Conservation (phyloP, 1,140 invertebrate species). For the Caenorhabditis inopinata region DNA sequence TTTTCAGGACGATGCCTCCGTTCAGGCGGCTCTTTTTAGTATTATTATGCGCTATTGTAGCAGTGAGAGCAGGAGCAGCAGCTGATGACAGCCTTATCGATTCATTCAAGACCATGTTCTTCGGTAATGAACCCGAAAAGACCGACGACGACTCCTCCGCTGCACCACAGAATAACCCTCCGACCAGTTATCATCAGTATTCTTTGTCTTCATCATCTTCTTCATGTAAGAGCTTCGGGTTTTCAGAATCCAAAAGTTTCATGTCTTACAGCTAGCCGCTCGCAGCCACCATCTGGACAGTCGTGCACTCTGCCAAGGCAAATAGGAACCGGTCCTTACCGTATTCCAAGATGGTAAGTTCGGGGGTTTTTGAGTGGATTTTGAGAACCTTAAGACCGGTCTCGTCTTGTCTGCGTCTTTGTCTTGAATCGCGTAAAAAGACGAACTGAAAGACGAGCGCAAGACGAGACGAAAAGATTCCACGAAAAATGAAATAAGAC, state of each 20-base stretch:
- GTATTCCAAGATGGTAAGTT: conserved; percentile 60
- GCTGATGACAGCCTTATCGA: conserved; percentile 28
- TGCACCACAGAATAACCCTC: conserved; percentile 3
- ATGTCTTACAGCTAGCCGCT: conserved; percentile 3
- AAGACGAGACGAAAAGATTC: too few species aligned
- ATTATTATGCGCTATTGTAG: not conserved
- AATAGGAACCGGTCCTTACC: conserved; percentile 62
- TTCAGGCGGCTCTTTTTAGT: conserved; percentile 9
- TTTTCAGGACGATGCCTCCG: conserved; percentile 17
- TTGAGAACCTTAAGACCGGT: too few species aligned
- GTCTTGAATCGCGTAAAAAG: too few species aligned
- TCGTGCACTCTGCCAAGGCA: conserved; percentile 60
- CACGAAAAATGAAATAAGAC: too few species aligned
- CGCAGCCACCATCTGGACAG: conserved; percentile 35
- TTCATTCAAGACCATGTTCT: conserved; percentile 37
- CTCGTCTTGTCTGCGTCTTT: too few species aligned
- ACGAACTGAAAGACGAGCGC: too few species aligned
- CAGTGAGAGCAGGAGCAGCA: not conserved
- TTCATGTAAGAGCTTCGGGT: not conserved
- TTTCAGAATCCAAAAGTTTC: too few species aligned
- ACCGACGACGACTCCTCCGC: not conserved
- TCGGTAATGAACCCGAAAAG: conserved; percentile 38
- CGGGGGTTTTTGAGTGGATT: not conserved
- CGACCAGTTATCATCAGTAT: conserved; percentile 32
- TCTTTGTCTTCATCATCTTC: not conserved